A percentile compares a stretch with the other conserved stretches of the same genome.
Evolutionary conservation across 2,888 invertebrate genomes (phyloP).

Genomic region (Marronus borbonicus): DNA sequence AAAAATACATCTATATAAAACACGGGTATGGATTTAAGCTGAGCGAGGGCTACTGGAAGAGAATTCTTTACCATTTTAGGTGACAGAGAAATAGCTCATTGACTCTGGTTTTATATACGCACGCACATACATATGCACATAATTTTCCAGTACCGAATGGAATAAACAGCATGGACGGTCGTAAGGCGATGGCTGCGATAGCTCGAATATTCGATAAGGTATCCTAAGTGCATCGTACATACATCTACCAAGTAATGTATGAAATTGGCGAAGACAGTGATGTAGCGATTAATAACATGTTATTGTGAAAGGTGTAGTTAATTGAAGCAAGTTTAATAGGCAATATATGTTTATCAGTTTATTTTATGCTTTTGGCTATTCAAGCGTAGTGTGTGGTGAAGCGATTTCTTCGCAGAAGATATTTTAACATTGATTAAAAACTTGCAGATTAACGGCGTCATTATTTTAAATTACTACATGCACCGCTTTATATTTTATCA

Average conservation of each 20-base stretch:
- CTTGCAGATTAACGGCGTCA: conserved; percentile 18
- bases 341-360: conserved; percentile 16
- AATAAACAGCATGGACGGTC: conserved; percentile 29
- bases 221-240: conserved; percentile 18
- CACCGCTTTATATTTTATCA: neutral
- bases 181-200: conserved; percentile 5
- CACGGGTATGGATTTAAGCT: conserved; percentile 25
- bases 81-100: conserved; percentile 41
- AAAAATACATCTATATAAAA: conserved; percentile 42
- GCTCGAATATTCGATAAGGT: conserved; percentile 16
- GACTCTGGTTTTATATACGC: conserved; percentile 23
- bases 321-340: conserved; percentile 21
- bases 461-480: conserved; percentile 9
- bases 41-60: conserved; percentile 31
- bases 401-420: conserved; percentile 11
- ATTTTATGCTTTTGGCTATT: conserved; percentile 10
- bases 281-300: conserved; percentile 21
- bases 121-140: conserved; percentile 36
- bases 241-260: neutral
- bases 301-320: conserved; percentile 27
- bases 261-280: neutral
- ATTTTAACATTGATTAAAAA: conserved; percentile 33
- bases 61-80: conserved; percentile 46
- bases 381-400: conserved; percentile 11
- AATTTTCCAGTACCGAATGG: conserved; percentile 34